Percentiles rank a stretch among this genome's conserved stretches.
Conservation (phyloP, 2,888 invertebrate genomes). For the Oxytorus armatus region DNA sequence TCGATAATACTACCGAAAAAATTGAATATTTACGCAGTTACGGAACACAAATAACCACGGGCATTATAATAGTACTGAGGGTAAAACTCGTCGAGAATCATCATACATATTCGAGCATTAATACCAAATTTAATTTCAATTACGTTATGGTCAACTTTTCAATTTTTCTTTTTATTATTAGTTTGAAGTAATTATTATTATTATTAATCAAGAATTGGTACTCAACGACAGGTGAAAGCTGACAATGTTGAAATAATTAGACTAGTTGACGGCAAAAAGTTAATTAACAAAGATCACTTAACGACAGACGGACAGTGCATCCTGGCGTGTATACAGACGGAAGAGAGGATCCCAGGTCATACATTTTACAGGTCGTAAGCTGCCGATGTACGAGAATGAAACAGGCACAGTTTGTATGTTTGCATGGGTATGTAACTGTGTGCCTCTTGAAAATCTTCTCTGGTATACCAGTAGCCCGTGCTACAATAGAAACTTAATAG, state of each 20-base stretch:
- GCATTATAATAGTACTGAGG: too few species aligned
- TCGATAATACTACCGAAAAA: not conserved
- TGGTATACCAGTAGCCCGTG: constrained; percentile 23
- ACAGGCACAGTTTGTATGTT: not conserved
- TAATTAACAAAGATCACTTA: constrained; percentile 23
- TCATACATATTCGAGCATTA: too few species aligned
- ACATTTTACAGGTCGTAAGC: constrained; percentile 31
- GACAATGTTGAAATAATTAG: not conserved
- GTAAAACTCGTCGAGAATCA: too few species aligned
- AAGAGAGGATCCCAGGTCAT: constrained; percentile 8
- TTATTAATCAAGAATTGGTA: too few species aligned
- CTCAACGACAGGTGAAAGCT: too few species aligned
- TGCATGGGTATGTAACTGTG: constrained; percentile 7
- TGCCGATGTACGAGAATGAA: not conserved
- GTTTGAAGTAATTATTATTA: too few species aligned
- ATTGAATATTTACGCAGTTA: too few species aligned
- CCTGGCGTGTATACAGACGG: not conserved
- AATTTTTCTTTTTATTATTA: too few species aligned
- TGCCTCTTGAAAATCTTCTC: constrained; percentile 31
- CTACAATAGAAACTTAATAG: constrained; percentile 35
- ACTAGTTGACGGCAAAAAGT: not conserved
- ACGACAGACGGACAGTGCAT: not conserved
- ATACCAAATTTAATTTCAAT: too few species aligned
- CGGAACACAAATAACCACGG: too few species aligned
- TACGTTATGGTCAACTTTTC: too few species aligned